These are phyloP conservation scores for Acleris laterana DNA, from an alignment of 2,888 invertebrate genomes.

Conservation along the genomic window DNA sequence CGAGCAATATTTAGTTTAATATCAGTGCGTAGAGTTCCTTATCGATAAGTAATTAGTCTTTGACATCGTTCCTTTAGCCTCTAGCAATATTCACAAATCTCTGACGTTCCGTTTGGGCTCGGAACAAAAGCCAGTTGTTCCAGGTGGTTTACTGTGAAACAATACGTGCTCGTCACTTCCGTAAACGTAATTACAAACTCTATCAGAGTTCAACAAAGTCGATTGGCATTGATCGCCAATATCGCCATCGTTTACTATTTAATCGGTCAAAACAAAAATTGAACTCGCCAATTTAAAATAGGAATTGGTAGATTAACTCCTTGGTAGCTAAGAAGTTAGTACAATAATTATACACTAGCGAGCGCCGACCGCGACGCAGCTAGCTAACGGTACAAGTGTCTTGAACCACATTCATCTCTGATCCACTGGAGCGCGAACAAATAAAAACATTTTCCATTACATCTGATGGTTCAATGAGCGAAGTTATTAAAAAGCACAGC, in stretches of 20 bases:
- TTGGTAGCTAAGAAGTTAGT: conserved; percentile 46
- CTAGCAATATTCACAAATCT: conserved; percentile 30
- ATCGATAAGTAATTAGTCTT: conserved; percentile 29
- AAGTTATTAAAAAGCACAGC: conserved; percentile 57
- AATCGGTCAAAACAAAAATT: not conserved
- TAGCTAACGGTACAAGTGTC: conserved; percentile 72
- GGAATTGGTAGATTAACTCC: not conserved
- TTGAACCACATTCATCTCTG: conserved; percentile 59
- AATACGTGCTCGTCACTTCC: conserved; percentile 71
- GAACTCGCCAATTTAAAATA: not conserved
- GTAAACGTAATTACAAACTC: conserved; percentile 65
- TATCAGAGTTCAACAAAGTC: not conserved
- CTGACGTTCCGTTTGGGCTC: conserved; percentile 40
- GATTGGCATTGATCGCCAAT: conserved; percentile 7
- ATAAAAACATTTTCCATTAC: conserved; percentile 52
- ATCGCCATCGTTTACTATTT: not conserved
- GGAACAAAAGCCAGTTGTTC: conserved; percentile 67
- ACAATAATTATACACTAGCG: conserved; percentile 48
- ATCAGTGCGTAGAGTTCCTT: not conserved
- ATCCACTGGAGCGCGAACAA: conserved; percentile 49
- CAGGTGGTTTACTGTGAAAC: conserved; percentile 63
- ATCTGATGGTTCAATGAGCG: conserved; percentile 54
- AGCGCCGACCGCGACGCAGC: conserved; percentile 63
- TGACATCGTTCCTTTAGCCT: conserved; percentile 6
- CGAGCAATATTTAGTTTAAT: conserved; percentile 7